Conservation (phyloP, 2,113 vertebrate genomes). For the Talpa occidentalis region DNA sequence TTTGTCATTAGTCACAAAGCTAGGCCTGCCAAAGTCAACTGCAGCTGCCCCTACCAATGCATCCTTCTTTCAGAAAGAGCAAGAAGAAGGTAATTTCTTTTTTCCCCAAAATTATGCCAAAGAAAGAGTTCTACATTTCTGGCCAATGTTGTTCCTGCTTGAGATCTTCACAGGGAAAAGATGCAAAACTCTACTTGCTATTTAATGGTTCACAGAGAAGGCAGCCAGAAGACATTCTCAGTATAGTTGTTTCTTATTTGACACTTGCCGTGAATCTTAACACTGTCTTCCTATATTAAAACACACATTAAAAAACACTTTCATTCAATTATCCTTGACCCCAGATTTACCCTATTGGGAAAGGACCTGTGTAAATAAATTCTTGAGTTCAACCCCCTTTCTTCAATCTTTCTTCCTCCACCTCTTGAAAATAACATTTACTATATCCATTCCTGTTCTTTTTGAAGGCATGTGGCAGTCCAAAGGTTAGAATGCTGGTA, state of each 20-base stretch:
- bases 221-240: not conserved
- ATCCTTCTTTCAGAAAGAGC: not conserved
- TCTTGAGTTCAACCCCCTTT: not conserved
- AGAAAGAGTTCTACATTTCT: not conserved
- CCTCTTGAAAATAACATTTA: not conserved
- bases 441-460: not conserved
- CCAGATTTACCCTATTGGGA: not conserved
- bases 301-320: not conserved
- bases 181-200: not conserved
- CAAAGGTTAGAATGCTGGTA: not conserved
- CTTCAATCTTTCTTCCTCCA: not conserved
- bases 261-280: not conserved
- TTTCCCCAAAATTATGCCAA: not conserved
- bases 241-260: not conserved
- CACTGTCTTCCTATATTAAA: not conserved
- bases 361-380: not conserved
- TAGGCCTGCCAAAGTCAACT: not conserved
- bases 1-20: not conserved
- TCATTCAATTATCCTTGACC: not conserved
- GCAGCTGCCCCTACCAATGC: not conserved
- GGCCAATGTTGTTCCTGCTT: not conserved
- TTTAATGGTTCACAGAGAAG: not conserved
- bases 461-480: not conserved
- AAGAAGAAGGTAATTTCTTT: not conserved
- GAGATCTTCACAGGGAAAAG: conserved; percentile 8